Evolutionary conservation across 2,888 invertebrate species (phyloP), one percentile per base, ranked within the genome.

Genomic region (Ceratothoa steindachneri): DNA sequence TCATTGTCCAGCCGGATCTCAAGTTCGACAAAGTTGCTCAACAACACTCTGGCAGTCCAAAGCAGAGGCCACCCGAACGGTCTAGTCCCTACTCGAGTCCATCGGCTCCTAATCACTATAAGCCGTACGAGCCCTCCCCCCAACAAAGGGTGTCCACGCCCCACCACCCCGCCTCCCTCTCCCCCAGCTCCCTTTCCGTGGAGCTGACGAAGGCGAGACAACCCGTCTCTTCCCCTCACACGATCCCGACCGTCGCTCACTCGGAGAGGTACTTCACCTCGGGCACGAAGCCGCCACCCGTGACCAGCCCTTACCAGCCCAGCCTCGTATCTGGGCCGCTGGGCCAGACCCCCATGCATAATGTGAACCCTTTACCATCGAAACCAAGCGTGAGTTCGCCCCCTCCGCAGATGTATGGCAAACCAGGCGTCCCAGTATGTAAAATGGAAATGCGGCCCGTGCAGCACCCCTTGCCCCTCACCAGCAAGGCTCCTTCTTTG

Each of bases 381-480:
- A 79, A 79, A 52, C 53, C 79, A 15, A 79, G 76, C 55, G 79
- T 79, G 9, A 74, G 69, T 51, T 76, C 76, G 1, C 79, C 79
- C 19, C 79, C 79, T 19, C 79, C 76, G 3, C 78, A 79, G 53
- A 67, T 79, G 24, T 79, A 79, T 60, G 73, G 75, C 5, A 75
- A 80, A 27, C 86, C 88, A 53, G 88, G 88, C 19, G 88, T 88
- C 72, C 88, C 88, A 24, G 85, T 87, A 1, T 86, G 86, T 80
- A 84, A 87, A 27, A 68, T 53, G 5, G 77, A 77, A 24, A 53
- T 71, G 19, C 30, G 77, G 28, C 77, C 73, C 15, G 51, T 64
- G 22, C 73, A 71, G 19, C 60, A 60, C 19, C 72, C 76, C 30
- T 30, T 73, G 28, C 30, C 77, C 41, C 55, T 77, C n/a, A 77